Conservation (phyloP, 2,113 vertebrate genomes). For the Nibea coibor region DNA sequence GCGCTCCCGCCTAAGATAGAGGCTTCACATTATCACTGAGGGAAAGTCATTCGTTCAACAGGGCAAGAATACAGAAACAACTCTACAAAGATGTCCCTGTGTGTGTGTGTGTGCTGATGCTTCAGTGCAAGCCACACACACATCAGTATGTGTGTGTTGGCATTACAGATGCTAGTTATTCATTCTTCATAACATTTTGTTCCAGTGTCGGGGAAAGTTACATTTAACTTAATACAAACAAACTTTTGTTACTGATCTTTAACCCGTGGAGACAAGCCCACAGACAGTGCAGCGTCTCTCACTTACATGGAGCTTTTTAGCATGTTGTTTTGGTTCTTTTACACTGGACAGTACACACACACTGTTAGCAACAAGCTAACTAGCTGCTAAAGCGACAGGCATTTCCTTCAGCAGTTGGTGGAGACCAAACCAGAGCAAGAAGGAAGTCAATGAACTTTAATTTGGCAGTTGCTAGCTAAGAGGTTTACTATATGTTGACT, state of each 20-base stretch:
- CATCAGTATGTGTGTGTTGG: slow-evolving; percentile 7
- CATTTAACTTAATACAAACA: background rate
- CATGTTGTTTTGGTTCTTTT: background rate
- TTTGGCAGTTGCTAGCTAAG: no score
- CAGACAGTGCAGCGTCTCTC: no score
- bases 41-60: slow-evolving; percentile 68
- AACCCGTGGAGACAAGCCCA: no score
- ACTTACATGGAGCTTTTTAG: background rate
- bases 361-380: background rate
- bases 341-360: no score
- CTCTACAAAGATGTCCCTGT: slow-evolving; percentile 32
- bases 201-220: background rate
- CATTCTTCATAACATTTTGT: background rate
- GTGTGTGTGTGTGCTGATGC: slow-evolving; percentile 10
- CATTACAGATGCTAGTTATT: background rate
- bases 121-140: background rate
- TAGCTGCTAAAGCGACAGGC: background rate
- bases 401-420: background rate
- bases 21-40: slow-evolving; percentile 72
- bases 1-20: slow-evolving; percentile 71
- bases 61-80: slow-evolving; percentile 54
- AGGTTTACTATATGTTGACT: no score
- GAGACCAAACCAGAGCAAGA: background rate
- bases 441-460: background rate
- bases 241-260: no score